Conservation (phyloP, 2,113 vertebrate species). For the Clarias batrachus region DNA sequence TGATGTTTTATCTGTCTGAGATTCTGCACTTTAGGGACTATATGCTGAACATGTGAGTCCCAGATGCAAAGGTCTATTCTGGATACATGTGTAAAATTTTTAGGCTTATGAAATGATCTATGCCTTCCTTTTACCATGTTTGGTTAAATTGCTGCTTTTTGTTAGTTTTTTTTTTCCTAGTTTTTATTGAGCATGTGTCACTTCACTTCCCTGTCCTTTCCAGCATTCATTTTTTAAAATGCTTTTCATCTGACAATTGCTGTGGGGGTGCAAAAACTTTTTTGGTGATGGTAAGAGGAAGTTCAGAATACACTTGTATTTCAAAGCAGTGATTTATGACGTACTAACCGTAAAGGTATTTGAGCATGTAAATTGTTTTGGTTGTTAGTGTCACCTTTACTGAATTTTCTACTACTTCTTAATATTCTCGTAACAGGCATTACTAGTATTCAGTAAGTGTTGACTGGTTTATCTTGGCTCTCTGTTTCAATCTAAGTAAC, state of each 20-base stretch:
- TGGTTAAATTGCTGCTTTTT: slow-evolving; percentile 29
- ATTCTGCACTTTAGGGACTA: slow-evolving; percentile 34
- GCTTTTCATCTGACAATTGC: neutral
- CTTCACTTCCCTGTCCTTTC: neutral
- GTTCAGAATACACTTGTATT: neutral
- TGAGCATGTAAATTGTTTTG: slow-evolving; percentile 7
- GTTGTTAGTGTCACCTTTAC: neutral
- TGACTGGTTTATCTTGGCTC: slow-evolving; percentile 3
- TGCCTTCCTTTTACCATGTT: neutral
- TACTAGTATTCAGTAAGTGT: slow-evolving; percentile 29
- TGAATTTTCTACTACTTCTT: slow-evolving; percentile 23
- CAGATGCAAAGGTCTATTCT: slow-evolving; percentile 8
- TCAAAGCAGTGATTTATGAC: neutral
- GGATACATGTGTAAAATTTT: neutral
- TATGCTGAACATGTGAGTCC: neutral
- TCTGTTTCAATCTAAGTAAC: slow-evolving; percentile 19
- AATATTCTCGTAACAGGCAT: slow-evolving; percentile 23
- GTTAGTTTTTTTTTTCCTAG: neutral
- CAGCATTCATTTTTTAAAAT: neutral
- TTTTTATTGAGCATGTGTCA: neutral
- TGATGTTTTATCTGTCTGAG: slow-evolving; percentile 13
- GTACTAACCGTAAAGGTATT: slow-evolving; percentile 27
- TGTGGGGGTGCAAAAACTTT: neutral
- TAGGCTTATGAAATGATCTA: slow-evolving; percentile 7
- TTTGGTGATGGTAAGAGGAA: neutral